A percentile compares a stretch with the other conserved stretches of the same genome.
phyloP scores from a whole-genome alignment of 2,888 invertebrate species.

The Cotesia congregata region DNA sequence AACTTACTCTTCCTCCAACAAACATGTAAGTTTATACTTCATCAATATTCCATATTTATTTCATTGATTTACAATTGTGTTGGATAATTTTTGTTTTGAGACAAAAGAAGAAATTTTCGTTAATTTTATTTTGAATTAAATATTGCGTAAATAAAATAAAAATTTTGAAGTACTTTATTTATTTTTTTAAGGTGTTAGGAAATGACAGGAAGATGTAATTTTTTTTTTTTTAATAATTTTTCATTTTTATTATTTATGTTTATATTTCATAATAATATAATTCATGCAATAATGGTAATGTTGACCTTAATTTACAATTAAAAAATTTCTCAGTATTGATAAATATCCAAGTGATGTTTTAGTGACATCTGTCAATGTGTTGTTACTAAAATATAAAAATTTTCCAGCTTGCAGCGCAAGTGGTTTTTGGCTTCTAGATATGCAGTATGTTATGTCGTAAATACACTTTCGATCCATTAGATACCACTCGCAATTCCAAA shows the following conservation, averaged over 20 bases:
- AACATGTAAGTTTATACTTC: background rate
- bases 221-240: no score
- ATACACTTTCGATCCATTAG: background rate
- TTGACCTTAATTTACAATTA: no score
- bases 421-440: constrained; percentile 72
- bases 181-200: no score
- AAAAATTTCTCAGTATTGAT: constrained; percentile 51
- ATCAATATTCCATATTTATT: background rate
- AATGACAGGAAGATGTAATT: no score
- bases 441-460: constrained; percentile 60
- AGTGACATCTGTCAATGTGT: constrained; percentile 72
- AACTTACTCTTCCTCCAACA: background rate
- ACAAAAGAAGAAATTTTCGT: background rate
- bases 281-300: no score
- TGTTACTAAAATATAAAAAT: constrained; percentile 72
- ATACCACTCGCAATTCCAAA: background rate
- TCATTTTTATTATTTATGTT: no score
- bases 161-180: no score
- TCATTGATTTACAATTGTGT: background rate
- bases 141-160: no score
- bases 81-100: background rate
- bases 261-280: no score
- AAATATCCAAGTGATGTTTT: constrained; percentile 56
- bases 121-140: no score
- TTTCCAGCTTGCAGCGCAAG: constrained; percentile 73